A percentile compares a stretch with the other conserved stretches of the same genome.
These are phyloP conservation scores for Pteromalus puparum DNA, from an alignment of 1,140 invertebrate genomes.

Conservation along the genomic window DNA sequence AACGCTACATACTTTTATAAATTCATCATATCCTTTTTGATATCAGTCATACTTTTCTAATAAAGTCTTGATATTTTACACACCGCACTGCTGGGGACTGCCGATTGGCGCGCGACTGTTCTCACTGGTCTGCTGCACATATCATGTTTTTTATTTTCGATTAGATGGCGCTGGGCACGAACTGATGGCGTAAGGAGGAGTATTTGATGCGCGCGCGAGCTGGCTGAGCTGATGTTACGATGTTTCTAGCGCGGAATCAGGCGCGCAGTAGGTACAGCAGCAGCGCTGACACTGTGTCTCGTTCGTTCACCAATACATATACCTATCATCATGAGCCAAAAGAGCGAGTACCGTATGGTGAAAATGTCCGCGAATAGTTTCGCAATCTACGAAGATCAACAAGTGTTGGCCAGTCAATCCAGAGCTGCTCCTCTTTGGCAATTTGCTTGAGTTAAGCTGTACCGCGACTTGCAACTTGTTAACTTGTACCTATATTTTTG, in stretches of 20 bases:
- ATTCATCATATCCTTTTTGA: too few species aligned
- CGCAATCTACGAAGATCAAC: conserved; percentile 9
- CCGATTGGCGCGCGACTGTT: too few species aligned
- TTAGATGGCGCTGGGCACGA: conserved; percentile 43
- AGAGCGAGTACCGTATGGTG: conserved; percentile 48
- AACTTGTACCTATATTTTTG: conserved; percentile 25
- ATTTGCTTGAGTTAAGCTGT: neutral
- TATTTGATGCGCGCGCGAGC: neutral
- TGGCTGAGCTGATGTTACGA: neutral
- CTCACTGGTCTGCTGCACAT: too few species aligned
- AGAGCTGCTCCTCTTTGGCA: neutral
- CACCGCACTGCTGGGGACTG: too few species aligned
- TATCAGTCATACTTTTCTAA: too few species aligned
- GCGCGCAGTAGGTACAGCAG: conserved; percentile 3
- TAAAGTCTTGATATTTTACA: too few species aligned
- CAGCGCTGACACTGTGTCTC: neutral
- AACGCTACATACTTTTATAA: too few species aligned
- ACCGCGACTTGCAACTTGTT: neutral
- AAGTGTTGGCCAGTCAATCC: neutral
- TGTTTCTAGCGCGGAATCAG: neutral
- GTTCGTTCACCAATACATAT: neutral
- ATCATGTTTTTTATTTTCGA: conserved; percentile 11
- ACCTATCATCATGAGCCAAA: neutral
- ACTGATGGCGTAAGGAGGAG: neutral
- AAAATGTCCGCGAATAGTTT: conserved; percentile 30